Conservation (phyloP, 2,888 invertebrate genomes). For the Halictus quadricinctus region DNA sequence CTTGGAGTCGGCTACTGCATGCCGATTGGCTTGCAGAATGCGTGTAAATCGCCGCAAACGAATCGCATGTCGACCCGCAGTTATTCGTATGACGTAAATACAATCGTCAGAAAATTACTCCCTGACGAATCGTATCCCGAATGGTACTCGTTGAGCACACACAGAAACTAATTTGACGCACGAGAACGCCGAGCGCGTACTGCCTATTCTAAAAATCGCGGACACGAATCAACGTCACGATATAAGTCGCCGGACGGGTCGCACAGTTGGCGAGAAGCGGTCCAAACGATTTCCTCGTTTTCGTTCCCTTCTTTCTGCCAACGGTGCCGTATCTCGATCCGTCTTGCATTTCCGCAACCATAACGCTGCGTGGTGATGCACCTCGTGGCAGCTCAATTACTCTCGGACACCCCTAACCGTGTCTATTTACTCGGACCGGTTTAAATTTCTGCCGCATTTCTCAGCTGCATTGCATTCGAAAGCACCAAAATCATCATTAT, state of each 20-base stretch:
- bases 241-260: neutral
- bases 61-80: constrained; percentile 31
- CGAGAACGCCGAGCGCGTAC: neutral
- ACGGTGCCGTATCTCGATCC: neutral
- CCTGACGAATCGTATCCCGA: neutral
- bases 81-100: constrained; percentile 29
- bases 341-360: constrained; percentile 25
- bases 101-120: neutral
- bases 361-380: constrained; percentile 9
- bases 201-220: neutral
- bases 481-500: neutral
- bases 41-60: constrained; percentile 7
- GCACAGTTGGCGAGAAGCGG: neutral
- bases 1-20: neutral
- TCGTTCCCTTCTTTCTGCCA: neutral
- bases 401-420: neutral
- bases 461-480: neutral
- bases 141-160: neutral
- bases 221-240: neutral
- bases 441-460: neutral
- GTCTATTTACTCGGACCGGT: constrained; percentile 26
- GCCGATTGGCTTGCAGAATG: constrained; percentile 14
- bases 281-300: neutral
- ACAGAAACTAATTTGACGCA: neutral
- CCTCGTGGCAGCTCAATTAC: constrained; percentile 31